Evolutionary conservation across 2,113 vertebrate species (phyloP), one percentile per base, ranked within the genome.

Genomic region (Alethe castanea): DNA sequence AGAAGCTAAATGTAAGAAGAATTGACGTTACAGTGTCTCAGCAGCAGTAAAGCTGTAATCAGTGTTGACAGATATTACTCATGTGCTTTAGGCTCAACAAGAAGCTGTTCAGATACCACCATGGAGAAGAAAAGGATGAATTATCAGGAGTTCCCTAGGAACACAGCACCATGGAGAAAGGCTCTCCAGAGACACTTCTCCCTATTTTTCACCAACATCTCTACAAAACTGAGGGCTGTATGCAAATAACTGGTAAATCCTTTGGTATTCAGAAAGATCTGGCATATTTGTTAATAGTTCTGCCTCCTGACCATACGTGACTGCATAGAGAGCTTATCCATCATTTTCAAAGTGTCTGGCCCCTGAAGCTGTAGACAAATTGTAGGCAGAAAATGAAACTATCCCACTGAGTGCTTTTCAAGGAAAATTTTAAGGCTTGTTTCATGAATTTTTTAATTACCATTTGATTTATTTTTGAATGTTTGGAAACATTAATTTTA

Each of bases 1-100:
- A 90, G 64, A 86, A 96, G 92, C 79, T 92, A 83, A 95, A 97
- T 81, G 62, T 70, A 86, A 94, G 90, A 92, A 87, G 90, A 97
- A 96, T 81, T 95, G 94, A 78, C 92, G 76, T 50, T 76, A 62
- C 81, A 40, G 67, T 44, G 44, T 66, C 94, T 95, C 48, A 59
- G 86, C 92, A 94, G 94, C 95, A 88, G 88, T 88, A 88, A 90
- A 95, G 81, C 87, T 83, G 92, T 71, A 93, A 97, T 86, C 79
- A 62, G 50, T 50, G 93, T 13, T 96, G 94, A 94, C 92, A 90
- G 90, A 92, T 94, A 81, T 95, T 90, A 87, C 76, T 94, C 70
- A 36, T 38, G 60, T 90, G 76, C 90, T 95, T 86, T 50, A 93
- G 85, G 92, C 74, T 94, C 90, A 79, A 53, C 0, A 2, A 88